Evolutionary conservation across 2,797 vertebrate species (phyloP).

Genomic region (Galaxias olidus): DNA sequence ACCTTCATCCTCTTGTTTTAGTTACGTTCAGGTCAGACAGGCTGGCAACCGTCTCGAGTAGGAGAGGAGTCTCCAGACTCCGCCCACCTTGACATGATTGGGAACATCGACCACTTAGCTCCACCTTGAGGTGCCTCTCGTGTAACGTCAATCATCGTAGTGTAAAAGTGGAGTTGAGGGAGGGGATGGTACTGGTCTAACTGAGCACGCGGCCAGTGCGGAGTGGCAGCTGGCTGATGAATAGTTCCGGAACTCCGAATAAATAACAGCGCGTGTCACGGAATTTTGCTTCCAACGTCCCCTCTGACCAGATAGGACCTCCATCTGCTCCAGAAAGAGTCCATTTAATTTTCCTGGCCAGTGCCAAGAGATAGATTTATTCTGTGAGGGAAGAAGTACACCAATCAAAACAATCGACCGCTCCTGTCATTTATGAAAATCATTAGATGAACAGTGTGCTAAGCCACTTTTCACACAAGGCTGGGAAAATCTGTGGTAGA

Average conservation of each 20-base stretch:
- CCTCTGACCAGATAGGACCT: conserved; percentile 57
- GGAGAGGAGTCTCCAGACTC: conserved; percentile 53
- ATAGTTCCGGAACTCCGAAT: conserved; percentile 65
- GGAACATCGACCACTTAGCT: conserved; percentile 64
- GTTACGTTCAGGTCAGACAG: conserved; percentile 74
- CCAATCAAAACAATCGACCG: conserved; percentile 56
- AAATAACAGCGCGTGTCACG: conserved; percentile 65
- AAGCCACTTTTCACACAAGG: neutral
- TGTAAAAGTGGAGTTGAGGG: conserved; percentile 61
- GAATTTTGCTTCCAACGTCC: conserved; percentile 60
- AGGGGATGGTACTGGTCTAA: conserved; percentile 41
- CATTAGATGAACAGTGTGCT: conserved; percentile 40
- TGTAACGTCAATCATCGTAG: conserved; percentile 68
- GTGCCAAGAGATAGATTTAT: conserved; percentile 61
- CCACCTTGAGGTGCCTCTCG: conserved; percentile 69
- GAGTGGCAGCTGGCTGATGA: conserved; percentile 62
- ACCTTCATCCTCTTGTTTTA: conserved; percentile 83
- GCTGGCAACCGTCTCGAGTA: conserved; percentile 69
- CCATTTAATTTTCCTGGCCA: conserved; percentile 54
- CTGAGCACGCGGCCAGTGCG: conserved; percentile 31
- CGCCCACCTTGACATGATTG: conserved; percentile 70
- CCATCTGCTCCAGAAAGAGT: conserved; percentile 45
- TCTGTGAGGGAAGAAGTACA: conserved; percentile 23
- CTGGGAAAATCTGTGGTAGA: conserved; percentile 25
- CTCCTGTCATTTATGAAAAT: conserved; percentile 43